Base-by-base conservation (phyloP, 1,140 invertebrate genomes). In the Amyelois transitella region DNA sequence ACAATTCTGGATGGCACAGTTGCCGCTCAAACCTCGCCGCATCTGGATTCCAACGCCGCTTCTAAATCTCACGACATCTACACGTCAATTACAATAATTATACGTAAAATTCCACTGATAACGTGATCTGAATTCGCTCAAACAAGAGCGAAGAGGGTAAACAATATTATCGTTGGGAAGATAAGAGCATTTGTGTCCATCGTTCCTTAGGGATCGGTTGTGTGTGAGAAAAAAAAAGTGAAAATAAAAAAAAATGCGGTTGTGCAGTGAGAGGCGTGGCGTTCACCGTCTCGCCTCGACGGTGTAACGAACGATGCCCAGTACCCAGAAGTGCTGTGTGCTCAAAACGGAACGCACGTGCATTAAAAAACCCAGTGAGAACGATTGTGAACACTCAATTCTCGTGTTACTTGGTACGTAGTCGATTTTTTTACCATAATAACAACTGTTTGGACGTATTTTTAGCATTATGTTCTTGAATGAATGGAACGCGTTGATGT, bases 71-170 rank as follows among this genome's bases (percentile, higher is more conserved):
- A 14, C 12, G 1, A 38, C n/a, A 12, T 38, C 32, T 38, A 38
- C 8, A 38, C 32, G n/a, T 14, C n/a, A 38, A 38, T 38, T 38
- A 45, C 49, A 54, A 58, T 52, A 51, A 62, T 44, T 20, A 48
- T 58, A 56, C 43, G 71, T 77, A 76, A 75, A 76, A 72, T 77
- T 81, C 73, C 77, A 73, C 66, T 72, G 56, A 53, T 64, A 74
- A 47, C 21, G 5, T 24, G 25, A 44, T 51, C 50, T 52, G 58
- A 55, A 60, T 62, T 63, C 58, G 51, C 47, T 49, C 45, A 50
- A 50, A 60, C 51, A 59, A 58, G 45, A 48, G 18, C 20, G 17
- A 21, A 20, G 45, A 28, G 45, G 17, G 74, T 76, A 76, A 79
- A 79, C 65, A 77, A 44, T 63, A 59, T 67, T 73, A 70, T 72